Evolutionary conservation across 2,113 vertebrate species (phyloP), one percentile per base, ranked within the genome.

Genomic region (Trogon surrucura): DNA sequence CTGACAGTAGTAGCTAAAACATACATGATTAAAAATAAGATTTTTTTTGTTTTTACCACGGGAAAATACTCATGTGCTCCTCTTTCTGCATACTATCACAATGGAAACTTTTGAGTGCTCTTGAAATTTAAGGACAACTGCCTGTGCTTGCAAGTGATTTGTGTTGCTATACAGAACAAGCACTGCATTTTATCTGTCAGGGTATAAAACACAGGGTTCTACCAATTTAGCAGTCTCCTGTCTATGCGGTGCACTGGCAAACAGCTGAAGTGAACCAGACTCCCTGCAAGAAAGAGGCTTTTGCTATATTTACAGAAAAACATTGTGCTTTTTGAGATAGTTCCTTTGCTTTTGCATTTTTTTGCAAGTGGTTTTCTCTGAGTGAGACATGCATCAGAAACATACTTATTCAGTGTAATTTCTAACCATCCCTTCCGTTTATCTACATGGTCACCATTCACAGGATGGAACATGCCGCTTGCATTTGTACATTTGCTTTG

Each of bases 181-280:
- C 58, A 47, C 65, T 67, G 23, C 36, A n/a, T 95, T 95, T 95
- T 85, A 86, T 82, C 88, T 88, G 85, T 53, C 61, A 47, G 79
- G 47, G 34, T 92, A 94, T 92, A 94, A 79, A 70, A 94, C 7
- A 61, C 60, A 44, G 29, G 11, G 44, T 36, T 85, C 62, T 94
- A 69, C 62, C 58, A 80, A 45, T 73, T 94, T 77, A 84, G 30
- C 67, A 88, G 65, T 10, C 81, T 78, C 80, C 82, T 88, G 48
- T 67, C 93, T 82, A 34, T 64, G 12, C 6, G 17, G 32, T 32
- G 38, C 26, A 61, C 6, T 25, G 27, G 80, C 81, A 94, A 53
- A 58, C 34, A 73, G 57, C 83, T 50, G 19, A 38, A 88, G 80
- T 5, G 26, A 93, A 80, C 50, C 53, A 26, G 56, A 5, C 30